These are phyloP conservation scores for Solea senegalensis DNA, from an alignment of 2,113 vertebrate species.

Conservation along the genomic window DNA sequence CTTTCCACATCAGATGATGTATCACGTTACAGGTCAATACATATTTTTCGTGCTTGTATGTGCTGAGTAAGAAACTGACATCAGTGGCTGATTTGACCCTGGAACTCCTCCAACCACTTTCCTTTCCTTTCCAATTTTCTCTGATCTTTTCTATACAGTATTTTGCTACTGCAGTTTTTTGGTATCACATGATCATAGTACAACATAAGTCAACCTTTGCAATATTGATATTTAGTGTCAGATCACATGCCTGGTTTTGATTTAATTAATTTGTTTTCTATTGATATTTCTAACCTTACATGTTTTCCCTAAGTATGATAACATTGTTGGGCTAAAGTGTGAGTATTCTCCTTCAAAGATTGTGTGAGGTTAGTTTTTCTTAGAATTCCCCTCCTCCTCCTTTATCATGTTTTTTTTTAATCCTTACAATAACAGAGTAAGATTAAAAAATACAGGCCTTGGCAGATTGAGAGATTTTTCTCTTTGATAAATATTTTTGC, in stretches of 20 bases:
- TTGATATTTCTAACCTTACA: neutral
- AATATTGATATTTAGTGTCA: conserved; percentile 19
- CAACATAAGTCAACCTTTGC: conserved; percentile 21
- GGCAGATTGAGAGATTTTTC: conserved; percentile 25
- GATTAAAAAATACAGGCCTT: conserved; percentile 24
- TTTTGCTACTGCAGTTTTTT: conserved; percentile 10
- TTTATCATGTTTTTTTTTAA: conserved; percentile 31
- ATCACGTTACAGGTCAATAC: conserved; percentile 43
- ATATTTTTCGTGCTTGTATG: conserved; percentile 45
- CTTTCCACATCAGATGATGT: conserved; percentile 26
- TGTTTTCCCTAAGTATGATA: conserved; percentile 14
- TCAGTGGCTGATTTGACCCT: conserved; percentile 1
- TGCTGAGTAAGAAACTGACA: conserved; percentile 17
- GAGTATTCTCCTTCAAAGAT: conserved; percentile 26
- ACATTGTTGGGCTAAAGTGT: conserved; percentile 6
- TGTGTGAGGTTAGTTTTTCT: conserved; percentile 19
- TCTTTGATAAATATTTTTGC: conserved; percentile 49
- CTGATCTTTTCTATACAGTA: neutral
- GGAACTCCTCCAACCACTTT: neutral
- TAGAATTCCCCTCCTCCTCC: neutral
- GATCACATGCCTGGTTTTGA: conserved; percentile 17
- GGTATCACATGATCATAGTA: conserved; percentile 28
- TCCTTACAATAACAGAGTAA: conserved; percentile 59
- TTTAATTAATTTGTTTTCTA: conserved; percentile 10
- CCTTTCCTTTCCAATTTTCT: neutral